Evolutionary conservation across 2,888 invertebrate species (phyloP).

Genomic region (Anaspis maculata): DNA sequence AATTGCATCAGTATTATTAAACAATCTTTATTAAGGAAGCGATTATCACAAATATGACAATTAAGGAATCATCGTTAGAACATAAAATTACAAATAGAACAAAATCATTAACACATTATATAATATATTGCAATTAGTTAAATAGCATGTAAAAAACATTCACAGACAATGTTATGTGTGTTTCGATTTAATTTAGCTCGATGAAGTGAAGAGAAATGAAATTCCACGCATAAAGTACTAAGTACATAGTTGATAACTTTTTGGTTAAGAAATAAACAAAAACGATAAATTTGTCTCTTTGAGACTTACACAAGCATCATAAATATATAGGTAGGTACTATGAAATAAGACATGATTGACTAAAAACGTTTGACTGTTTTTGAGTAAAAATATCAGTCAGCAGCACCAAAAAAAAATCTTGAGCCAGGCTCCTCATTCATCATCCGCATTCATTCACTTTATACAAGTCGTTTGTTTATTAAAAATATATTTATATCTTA

Average conservation of each 20-base stretch:
- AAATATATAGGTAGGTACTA: slow-evolving; percentile 22
- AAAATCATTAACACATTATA: slow-evolving; percentile 29
- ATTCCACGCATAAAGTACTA: slow-evolving; percentile 10
- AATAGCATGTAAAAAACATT: slow-evolving; percentile 20
- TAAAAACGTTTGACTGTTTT: slow-evolving; percentile 38
- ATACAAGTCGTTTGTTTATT: slow-evolving; percentile 40
- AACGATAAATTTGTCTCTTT: slow-evolving; percentile 24
- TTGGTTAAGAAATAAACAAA: slow-evolving; percentile 21
- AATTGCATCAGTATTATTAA: slow-evolving; percentile 29
- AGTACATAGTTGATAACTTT: slow-evolving; percentile 17
- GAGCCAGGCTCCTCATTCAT: slow-evolving; percentile 28
- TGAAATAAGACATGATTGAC: slow-evolving; percentile 36
- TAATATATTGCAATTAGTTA: slow-evolving; percentile 31
- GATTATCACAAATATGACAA: slow-evolving; percentile 46
- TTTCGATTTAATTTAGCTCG: no score
- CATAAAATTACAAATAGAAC: slow-evolving; percentile 30
- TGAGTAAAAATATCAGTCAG: slow-evolving; percentile 38
- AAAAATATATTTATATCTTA: slow-evolving; percentile 25
- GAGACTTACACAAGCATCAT: slow-evolving; percentile 27
- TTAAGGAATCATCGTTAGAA: slow-evolving; percentile 40
- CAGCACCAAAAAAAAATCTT: slow-evolving; percentile 36
- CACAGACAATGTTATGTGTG: no score
- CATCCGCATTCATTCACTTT: slow-evolving; percentile 40
- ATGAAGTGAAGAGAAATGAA: no score
- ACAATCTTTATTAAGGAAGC: slow-evolving; percentile 45